Percentiles rank a stretch among this genome's conserved stretches.
Conservation (phyloP, 2,113 vertebrate genomes). For the Stegostoma tigrinum region DNA sequence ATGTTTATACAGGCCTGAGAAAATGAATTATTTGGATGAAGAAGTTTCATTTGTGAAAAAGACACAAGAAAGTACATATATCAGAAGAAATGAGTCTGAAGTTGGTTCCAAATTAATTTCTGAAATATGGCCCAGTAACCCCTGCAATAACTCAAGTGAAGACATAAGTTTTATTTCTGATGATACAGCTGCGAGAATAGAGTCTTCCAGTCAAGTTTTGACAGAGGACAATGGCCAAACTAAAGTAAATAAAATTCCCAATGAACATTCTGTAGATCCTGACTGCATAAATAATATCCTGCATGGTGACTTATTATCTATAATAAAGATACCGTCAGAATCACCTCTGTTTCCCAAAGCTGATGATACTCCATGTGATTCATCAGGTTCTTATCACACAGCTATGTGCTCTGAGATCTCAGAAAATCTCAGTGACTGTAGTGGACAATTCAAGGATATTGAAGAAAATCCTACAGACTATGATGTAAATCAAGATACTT, state of each 20-base stretch:
- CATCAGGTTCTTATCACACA: conserved; percentile 76
- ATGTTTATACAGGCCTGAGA: background rate
- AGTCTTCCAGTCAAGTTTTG: background rate
- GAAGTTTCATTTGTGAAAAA: background rate
- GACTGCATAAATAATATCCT: background rate
- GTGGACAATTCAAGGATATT: conserved; percentile 63
- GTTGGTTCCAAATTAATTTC: background rate
- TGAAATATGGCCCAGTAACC: background rate
- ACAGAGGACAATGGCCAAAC: background rate
- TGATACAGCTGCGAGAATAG: background rate
- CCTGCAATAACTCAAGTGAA: background rate
- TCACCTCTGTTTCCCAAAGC: conserved; percentile 39
- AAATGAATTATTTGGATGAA: conserved; percentile 25
- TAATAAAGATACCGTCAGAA: background rate
- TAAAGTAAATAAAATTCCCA: background rate
- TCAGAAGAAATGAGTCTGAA: background rate
- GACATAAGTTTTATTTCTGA: conserved; percentile 3
- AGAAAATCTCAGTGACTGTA: conserved; percentile 60
- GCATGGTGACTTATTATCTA: background rate
- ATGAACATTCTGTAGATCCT: background rate
- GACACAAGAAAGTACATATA: background rate
- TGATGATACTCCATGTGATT: conserved; percentile 55
- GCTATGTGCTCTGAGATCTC: conserved; percentile 60
- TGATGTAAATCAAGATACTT: background rate
- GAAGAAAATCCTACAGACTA: conserved; percentile 36